Evolutionary conservation across 1,140 invertebrate genomes (phyloP), one percentile per base, ranked within the genome.

Genomic region (Vanessa atalanta): DNA sequence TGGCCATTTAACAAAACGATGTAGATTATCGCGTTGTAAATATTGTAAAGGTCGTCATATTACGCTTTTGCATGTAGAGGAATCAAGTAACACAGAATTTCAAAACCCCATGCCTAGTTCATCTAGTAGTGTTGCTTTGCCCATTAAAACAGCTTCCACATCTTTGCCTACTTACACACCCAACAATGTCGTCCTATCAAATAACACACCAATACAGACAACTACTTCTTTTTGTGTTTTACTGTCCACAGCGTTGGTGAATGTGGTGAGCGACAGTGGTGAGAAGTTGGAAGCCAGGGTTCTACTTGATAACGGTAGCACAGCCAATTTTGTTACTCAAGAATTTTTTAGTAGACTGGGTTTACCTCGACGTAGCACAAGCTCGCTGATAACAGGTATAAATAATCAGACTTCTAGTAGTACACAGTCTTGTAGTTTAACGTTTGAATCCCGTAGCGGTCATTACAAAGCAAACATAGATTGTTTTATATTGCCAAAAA

Each of bases 401-500:
- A 65, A 65, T 50, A 53, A 64, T 51, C n/a, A 71, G 5, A 23
- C 9, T 53, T 48, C 57, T 43, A 47, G 63, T 16, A 43, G 60
- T 60, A 65, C 78, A 78, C 69, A 82, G 72, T 78, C 77, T 81
- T 84, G 81, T 63, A 69, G 64, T n/a, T 67, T 84, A 2, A 81
- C 55, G 43, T 16, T 76, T 6, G 53, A 79, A 61, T 83, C 84
- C 26, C 71, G 16, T 43, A 75, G 47, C 16, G n/a, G 69, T 73
- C 72, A 70, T 20, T 83, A 79, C 68, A 77, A 14, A 43, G 13
- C 70, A 4, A 69, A 61, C 20, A 48, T 86, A 43, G 57, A 81
- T 48, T 84, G 81, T 77, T 47, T 70, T 60, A 72, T 83, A 65
- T 79, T 86, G 61, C 72, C 80, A 20, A 23, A 83, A 26, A 83